Evolutionary conservation across 2,888 invertebrate genomes (phyloP).

Genomic region (Stenodera caucasica): DNA sequence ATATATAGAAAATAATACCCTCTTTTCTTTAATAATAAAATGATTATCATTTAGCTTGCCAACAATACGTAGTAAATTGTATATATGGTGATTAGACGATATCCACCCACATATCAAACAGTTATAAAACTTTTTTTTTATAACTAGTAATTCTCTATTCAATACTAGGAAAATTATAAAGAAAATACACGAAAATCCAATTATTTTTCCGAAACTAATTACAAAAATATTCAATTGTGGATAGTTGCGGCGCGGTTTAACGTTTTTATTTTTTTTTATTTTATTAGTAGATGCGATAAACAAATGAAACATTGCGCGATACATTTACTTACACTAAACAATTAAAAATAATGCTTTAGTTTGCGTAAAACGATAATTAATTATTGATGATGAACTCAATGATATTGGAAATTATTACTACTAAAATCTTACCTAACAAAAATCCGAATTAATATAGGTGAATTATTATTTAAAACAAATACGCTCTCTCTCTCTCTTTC

Average conservation of each 20-base stretch:
- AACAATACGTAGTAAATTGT: background rate
- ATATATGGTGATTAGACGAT: background rate
- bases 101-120: background rate
- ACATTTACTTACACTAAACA: background rate
- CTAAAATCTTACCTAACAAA: background rate
- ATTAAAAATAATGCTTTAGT: background rate
- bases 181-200: too few species aligned
- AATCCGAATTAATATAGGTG: too few species aligned
- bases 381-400: too few species aligned
- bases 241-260: background rate
- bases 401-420: too few species aligned
- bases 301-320: background rate
- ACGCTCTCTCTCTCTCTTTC: too few species aligned
- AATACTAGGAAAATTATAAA: background rate
- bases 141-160: too few species aligned
- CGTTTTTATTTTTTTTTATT: too few species aligned
- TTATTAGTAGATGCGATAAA: background rate
- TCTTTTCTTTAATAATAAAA: background rate
- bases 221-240: background rate
- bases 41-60: background rate
- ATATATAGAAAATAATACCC: background rate
- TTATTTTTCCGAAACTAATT: too few species aligned
- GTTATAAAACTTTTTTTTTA: too few species aligned
- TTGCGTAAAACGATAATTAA: background rate
- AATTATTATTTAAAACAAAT: too few species aligned